Conservation (phyloP, 2,888 invertebrate genomes). For the Morpho achilles region DNA sequence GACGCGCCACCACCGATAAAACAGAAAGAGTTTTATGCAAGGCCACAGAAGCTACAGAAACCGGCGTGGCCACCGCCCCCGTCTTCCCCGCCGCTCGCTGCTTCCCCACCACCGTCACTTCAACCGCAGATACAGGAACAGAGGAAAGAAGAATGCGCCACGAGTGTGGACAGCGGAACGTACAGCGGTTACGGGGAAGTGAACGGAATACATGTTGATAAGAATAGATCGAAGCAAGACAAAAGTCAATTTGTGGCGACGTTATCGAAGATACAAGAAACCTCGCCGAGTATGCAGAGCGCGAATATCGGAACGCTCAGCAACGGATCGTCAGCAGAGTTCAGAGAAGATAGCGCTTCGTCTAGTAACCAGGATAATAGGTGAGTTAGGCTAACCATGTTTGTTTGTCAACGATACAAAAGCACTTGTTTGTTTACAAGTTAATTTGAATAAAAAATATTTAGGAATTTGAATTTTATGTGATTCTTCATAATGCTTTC, state of each 20-base stretch:
- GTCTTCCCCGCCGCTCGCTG: constrained; percentile 64
- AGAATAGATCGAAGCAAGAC: constrained; percentile 60
- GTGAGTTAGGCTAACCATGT: constrained; percentile 41
- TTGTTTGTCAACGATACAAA: no score
- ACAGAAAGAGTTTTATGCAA: constrained; percentile 87
- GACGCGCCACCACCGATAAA: constrained; percentile 75
- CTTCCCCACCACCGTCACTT: constrained; percentile 75
- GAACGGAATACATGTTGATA: constrained; percentile 59
- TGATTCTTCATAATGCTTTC: no score
- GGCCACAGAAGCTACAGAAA: constrained; percentile 86
- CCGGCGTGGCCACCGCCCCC: constrained; percentile 84
- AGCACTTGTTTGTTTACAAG: no score
- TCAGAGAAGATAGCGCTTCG: constrained; percentile 53
- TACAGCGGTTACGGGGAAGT: constrained; percentile 70
- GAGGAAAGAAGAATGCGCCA: constrained; percentile 71
- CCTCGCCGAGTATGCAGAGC: constrained; percentile 64
- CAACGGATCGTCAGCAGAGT: constrained; percentile 64
- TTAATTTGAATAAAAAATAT: no score
- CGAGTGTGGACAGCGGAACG: constrained; percentile 68
- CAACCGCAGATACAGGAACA: constrained; percentile 41
- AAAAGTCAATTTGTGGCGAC: constrained; percentile 79
- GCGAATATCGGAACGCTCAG: constrained; percentile 55
- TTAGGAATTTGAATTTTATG: not conserved
- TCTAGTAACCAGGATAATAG: constrained; percentile 63
- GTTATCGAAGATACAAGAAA: constrained; percentile 82